A percentile compares a stretch with the other conserved stretches of the same genome.
phyloP scores from a whole-genome alignment of 2,113 vertebrate species.

The Trematocara marginatum region DNA sequence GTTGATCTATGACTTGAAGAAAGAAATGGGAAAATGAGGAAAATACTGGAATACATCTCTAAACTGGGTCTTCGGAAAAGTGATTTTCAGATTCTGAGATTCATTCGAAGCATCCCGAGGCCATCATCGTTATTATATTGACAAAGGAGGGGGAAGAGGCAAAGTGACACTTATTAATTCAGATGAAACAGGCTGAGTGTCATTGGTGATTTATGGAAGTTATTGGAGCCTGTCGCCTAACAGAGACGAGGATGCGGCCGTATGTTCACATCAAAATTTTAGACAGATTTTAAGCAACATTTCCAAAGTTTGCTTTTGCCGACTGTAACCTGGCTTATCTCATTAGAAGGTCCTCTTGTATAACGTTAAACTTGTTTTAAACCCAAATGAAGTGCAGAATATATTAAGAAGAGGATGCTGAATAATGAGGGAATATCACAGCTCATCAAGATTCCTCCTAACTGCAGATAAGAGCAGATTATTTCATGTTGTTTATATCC shows the following conservation, averaged over 20 bases:
- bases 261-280: neutral
- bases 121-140: neutral
- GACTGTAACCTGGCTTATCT: neutral
- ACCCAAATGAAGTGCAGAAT: neutral
- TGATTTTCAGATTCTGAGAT: neutral
- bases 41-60: neutral
- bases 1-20: neutral
- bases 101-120: neutral
- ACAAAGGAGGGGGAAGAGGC: neutral
- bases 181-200: slow-evolving; percentile 6
- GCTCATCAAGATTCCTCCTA: neutral
- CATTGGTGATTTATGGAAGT: slow-evolving; percentile 24
- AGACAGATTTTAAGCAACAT: neutral
- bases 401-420: neutral
- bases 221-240: neutral
- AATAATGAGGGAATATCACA: neutral
- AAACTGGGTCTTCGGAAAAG: neutral
- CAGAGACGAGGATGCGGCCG: neutral
- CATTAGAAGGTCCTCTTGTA: neutral
- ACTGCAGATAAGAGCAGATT: neutral
- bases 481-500: neutral
- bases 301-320: neutral
- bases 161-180: slow-evolving; percentile 19
- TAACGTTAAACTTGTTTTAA: neutral
- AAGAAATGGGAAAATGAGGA: neutral